Percentiles rank a stretch among this genome's conserved stretches.
Evolutionary conservation across 2,797 vertebrate genomes (phyloP).

Genomic region (Botia kubotai): DNA sequence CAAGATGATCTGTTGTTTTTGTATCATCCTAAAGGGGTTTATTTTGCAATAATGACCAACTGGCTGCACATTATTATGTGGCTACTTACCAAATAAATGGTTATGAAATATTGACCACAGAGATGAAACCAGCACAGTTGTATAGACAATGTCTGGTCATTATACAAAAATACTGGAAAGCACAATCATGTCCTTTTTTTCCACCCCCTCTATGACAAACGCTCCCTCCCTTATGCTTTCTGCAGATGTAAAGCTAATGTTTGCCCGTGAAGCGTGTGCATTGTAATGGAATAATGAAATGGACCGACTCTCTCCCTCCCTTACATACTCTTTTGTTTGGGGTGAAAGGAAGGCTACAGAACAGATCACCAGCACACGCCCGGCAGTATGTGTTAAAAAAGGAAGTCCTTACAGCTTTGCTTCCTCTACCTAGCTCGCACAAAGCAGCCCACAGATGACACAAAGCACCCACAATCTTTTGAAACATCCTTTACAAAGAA

Average conservation of each 20-base stretch:
- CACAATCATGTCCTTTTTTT: too few relatives aligned
- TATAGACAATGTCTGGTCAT: too few relatives aligned
- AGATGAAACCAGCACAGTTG: not conserved
- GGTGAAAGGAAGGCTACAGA: slow-evolving; percentile 40
- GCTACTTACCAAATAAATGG: not conserved
- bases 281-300: slow-evolving; percentile 57
- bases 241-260: slow-evolving; percentile 29
- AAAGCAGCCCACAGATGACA: slow-evolving; percentile 4
- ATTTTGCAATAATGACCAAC: not conserved
- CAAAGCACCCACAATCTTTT: not conserved
- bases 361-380: slow-evolving; percentile 12
- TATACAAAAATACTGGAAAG: too few relatives aligned
- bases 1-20: not conserved
- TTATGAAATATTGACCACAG: not conserved
- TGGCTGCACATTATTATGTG: not conserved
- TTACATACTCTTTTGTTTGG: slow-evolving; percentile 50
- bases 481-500: not conserved
- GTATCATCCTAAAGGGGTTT: not conserved
- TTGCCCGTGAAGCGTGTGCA: slow-evolving; percentile 31
- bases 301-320: slow-evolving; percentile 36
- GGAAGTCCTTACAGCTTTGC: slow-evolving; percentile 32
- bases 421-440: slow-evolving; percentile 9
- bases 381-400: slow-evolving; percentile 14
- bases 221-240: too few relatives aligned
- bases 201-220: too few relatives aligned